Conservation (phyloP, 1,140 invertebrate species). For the Drosophila sp. region DNA sequence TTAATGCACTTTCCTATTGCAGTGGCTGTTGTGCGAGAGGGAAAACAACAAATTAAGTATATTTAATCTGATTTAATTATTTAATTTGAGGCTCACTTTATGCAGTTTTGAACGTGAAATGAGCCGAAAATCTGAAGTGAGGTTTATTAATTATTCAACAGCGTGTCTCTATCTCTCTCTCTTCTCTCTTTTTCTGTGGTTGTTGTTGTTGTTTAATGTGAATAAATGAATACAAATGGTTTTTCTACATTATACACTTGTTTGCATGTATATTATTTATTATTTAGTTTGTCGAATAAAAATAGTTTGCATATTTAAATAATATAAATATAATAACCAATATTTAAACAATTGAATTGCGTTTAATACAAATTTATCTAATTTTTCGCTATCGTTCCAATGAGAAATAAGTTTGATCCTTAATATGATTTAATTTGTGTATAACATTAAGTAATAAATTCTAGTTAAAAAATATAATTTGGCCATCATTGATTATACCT, state of each 20-base stretch:
- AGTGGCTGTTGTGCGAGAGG: conserved; percentile 19
- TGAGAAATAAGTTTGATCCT: neutral
- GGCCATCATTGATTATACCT: conserved; percentile 26
- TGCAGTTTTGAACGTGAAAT: conserved; percentile 43
- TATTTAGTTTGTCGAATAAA: neutral
- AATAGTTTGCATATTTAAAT: conserved; percentile 2
- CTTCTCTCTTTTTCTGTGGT: neutral
- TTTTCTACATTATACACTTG: neutral
- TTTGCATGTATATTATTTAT: conserved; percentile 2
- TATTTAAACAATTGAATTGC: conserved; percentile 3
- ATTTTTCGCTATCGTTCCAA: too few relatives aligned
- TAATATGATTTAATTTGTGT: conserved; percentile 16
- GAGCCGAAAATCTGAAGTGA: conserved; percentile 23
- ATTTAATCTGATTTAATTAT: conserved; percentile 79
- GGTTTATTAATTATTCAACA: conserved; percentile 48
- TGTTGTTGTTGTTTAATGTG: conserved; percentile 22
- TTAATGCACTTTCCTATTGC: neutral
- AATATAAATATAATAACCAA: conserved; percentile 12
- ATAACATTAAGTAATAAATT: conserved; percentile 33
- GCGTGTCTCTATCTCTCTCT: neutral
- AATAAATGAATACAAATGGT: neutral
- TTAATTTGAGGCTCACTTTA: conserved; percentile 66
- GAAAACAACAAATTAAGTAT: conserved; percentile 33
- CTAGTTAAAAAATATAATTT: conserved; percentile 47
- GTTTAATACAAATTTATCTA: neutral